These are phyloP conservation scores for Alexandromys fortis DNA, from an alignment of 2,113 vertebrate species.

Conservation along the genomic window DNA sequence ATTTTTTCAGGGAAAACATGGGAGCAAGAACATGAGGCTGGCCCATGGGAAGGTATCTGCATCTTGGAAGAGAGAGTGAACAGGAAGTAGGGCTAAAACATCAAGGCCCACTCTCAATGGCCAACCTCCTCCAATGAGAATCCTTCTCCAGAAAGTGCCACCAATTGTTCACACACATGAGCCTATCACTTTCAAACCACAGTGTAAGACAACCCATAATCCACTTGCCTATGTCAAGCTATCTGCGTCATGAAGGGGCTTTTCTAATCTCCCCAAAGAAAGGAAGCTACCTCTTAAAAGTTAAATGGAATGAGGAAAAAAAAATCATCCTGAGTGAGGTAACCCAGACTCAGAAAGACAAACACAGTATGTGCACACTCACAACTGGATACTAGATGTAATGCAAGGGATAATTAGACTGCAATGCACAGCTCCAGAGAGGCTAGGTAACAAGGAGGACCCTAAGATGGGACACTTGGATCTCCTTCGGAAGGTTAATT, in stretches of 20 bases:
- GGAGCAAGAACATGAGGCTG: background rate
- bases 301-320: background rate
- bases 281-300: background rate
- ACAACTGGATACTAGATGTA: too few relatives aligned
- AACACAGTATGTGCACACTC: too few relatives aligned
- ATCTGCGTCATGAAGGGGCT: background rate
- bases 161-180: background rate
- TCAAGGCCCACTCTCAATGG: background rate
- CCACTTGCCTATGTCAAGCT: background rate
- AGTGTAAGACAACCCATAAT: background rate
- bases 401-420: too few relatives aligned
- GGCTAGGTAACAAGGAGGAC: too few relatives aligned
- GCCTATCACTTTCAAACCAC: background rate
- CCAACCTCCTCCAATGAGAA: background rate
- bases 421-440: too few relatives aligned
- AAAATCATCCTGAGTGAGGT: too few relatives aligned
- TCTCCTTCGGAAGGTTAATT: too few relatives aligned
- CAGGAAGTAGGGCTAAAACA: background rate
- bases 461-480: too few relatives aligned
- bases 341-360: too few relatives aligned
- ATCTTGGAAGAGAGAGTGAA: background rate
- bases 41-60: background rate
- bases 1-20: background rate
- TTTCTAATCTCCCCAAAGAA: slow-evolving; percentile 14
- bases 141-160: background rate